phyloP scores from a whole-genome alignment of 1,140 invertebrate genomes.

The Rhyacophila brunnea region DNA sequence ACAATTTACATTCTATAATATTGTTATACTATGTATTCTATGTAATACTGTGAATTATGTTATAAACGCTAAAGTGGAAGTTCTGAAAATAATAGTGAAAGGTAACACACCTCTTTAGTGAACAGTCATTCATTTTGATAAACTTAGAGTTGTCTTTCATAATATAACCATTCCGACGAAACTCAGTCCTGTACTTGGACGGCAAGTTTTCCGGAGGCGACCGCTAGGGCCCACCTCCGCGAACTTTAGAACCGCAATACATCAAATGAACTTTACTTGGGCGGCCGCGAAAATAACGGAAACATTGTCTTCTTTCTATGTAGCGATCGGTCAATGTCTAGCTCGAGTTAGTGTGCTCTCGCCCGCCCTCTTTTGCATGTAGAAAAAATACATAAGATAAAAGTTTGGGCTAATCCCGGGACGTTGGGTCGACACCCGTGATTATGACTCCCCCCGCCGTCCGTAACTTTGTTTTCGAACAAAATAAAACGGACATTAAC shows the following conservation, averaged over 20 bases:
- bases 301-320: neutral
- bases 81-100: too few relatives aligned
- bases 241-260: neutral
- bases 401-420: slow-evolving; percentile 12
- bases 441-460: slow-evolving; percentile 15
- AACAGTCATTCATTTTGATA: too few relatives aligned
- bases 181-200: too few relatives aligned
- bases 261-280: slow-evolving; percentile 1
- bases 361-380: neutral
- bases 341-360: slow-evolving; percentile 1
- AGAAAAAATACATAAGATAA: slow-evolving; percentile 6
- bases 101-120: too few relatives aligned
- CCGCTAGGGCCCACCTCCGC: neutral
- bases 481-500: slow-evolving; percentile 29
- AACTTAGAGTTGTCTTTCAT: too few relatives aligned
- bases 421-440: neutral
- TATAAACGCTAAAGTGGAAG: too few relatives aligned
- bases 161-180: too few relatives aligned
- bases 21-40: too few relatives aligned
- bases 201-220: too few relatives aligned
- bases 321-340: slow-evolving; percentile 21
- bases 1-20: too few relatives aligned
- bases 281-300: neutral
- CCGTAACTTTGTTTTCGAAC: slow-evolving; percentile 20
- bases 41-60: too few relatives aligned